These are phyloP conservation scores for Bagarius yarrelli DNA, from an alignment of 2,113 vertebrate species.

Conservation along the genomic window DNA sequence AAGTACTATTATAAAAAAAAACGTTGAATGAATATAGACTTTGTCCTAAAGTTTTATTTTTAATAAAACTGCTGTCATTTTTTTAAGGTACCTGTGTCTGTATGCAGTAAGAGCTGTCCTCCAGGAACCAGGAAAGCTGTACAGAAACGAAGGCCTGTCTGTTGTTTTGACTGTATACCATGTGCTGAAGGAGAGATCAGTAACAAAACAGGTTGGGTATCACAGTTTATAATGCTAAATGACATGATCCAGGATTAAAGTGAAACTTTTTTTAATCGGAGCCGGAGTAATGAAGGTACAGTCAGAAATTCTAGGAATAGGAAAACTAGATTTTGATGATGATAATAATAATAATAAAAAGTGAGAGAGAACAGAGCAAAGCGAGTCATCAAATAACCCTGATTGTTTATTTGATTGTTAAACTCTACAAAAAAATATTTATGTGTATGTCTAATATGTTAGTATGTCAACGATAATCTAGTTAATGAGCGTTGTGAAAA, in stretches of 20 bases:
- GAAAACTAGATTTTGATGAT: too few species aligned
- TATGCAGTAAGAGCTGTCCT: conserved; percentile 64
- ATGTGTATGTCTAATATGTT: not conserved
- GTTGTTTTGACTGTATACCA: too few species aligned
- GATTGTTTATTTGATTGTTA: not conserved
- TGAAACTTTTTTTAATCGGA: too few species aligned
- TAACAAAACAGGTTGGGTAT: conserved; percentile 62
- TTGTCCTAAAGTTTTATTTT: too few species aligned
- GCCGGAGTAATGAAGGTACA: too few species aligned
- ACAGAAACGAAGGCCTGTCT: too few species aligned
- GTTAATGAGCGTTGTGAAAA: too few species aligned
- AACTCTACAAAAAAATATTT: not conserved
- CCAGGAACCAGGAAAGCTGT: conserved; percentile 64
- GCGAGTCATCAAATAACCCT: not conserved
- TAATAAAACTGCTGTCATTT: conserved; percentile 3
- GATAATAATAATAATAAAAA: too few species aligned
- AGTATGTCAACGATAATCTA: not conserved
- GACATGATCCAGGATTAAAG: not conserved
- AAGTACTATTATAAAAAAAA: too few species aligned
- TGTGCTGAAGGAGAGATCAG: conserved; percentile 73
- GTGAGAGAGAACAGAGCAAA: not conserved
- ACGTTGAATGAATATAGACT: too few species aligned
- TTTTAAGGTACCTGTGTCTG: conserved; percentile 61
- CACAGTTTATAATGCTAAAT: not conserved
- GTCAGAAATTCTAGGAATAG: too few species aligned